phyloP scores from a whole-genome alignment of 2,797 vertebrate genomes.

The Anomalospiza imberbis region DNA sequence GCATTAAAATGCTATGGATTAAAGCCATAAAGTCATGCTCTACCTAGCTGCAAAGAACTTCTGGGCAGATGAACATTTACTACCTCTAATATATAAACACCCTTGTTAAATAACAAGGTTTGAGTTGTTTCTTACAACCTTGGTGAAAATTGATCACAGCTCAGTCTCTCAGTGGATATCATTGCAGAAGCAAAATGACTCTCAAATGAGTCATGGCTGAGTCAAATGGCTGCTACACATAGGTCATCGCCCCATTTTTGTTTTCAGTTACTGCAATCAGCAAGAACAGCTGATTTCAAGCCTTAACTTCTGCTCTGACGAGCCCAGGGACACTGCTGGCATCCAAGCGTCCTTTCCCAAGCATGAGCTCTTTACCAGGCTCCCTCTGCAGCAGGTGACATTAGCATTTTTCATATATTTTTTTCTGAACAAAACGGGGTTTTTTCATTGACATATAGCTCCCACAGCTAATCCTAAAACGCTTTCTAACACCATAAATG shows the following conservation, averaged over 20 bases:
- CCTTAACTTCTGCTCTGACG: not conserved
- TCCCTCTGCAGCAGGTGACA: not conserved
- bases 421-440: not conserved
- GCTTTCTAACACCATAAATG: slow-evolving; percentile 8
- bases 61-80: not conserved
- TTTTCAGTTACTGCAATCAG: not conserved
- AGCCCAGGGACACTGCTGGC: not conserved
- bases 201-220: not conserved
- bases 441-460: slow-evolving; percentile 17
- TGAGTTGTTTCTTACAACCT: slow-evolving; percentile 27
- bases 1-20: not conserved
- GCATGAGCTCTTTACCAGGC: not conserved
- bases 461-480: slow-evolving; percentile 41
- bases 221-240: not conserved
- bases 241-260: not conserved
- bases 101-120: not conserved
- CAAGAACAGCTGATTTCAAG: not conserved
- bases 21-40: not conserved
- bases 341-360: not conserved
- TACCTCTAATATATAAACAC: not conserved
- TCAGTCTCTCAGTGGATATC: not conserved
- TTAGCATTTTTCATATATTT: not conserved
- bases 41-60: not conserved
- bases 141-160: slow-evolving; percentile 4
- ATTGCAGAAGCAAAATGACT: not conserved